Evolutionary conservation across 2,888 invertebrate species (phyloP).

Genomic region (Sarcophaga caerulescens): DNA sequence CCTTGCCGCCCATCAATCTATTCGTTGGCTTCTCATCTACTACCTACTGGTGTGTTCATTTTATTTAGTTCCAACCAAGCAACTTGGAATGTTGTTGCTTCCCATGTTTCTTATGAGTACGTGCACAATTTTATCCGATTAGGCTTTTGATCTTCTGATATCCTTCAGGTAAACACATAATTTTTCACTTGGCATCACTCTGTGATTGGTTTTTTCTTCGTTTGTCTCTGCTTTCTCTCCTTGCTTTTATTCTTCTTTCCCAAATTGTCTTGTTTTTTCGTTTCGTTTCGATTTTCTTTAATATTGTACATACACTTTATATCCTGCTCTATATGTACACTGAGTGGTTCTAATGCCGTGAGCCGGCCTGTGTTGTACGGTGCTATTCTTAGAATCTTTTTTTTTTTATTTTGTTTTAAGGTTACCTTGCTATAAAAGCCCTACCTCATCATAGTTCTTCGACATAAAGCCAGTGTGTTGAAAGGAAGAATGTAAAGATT

Average conservation of each 20-base stretch:
- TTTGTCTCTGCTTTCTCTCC: background rate
- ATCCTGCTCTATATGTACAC: background rate
- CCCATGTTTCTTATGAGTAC: conserved; percentile 38
- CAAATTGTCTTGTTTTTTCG: background rate
- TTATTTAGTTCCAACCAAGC: conserved; percentile 10
- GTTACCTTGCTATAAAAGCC: background rate
- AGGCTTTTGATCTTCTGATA: conserved; percentile 69
- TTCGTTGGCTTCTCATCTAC: background rate
- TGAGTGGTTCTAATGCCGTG: conserved; percentile 7
- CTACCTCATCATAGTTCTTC: background rate
- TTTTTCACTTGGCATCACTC: conserved; percentile 68
- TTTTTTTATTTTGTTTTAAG: background rate
- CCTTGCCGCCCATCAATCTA: background rate
- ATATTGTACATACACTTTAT: background rate
- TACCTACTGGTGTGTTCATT: conserved; percentile 1
- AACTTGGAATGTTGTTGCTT: conserved; percentile 34
- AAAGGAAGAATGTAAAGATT: conserved; percentile 31
- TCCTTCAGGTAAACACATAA: conserved; percentile 69
- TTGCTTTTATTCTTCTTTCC: background rate
- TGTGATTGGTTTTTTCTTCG: conserved; percentile 65
- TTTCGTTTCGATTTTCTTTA: background rate
- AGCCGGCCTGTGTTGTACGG: background rate
- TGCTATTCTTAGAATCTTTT: background rate
- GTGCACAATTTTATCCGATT: conserved; percentile 65
- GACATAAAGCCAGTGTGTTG: conserved; percentile 14